Conservation (phyloP, 1,140 invertebrate genomes). For the Diploscapter pachys region DNA sequence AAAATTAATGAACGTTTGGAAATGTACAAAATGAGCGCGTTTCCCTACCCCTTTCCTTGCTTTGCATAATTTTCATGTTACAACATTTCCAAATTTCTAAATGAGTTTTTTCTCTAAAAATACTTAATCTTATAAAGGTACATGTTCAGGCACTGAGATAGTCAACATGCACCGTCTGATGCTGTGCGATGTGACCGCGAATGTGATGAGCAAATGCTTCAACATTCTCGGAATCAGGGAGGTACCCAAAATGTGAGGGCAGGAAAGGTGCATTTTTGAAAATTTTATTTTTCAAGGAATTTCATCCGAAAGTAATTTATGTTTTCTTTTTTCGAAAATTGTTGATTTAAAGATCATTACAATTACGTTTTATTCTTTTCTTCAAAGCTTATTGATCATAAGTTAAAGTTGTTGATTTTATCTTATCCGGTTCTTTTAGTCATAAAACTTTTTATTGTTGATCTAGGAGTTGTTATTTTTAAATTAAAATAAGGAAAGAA, state of each 20-base stretch:
- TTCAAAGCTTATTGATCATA: no score
- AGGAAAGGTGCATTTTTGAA: no score
- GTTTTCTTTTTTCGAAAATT: no score
- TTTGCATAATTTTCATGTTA: neutral
- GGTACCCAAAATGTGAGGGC: conserved; percentile 77
- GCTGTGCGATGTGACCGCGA: conserved; percentile 85
- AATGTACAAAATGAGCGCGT: neutral
- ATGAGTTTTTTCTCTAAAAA: neutral
- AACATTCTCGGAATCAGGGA: conserved; percentile 85
- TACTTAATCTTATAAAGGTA: neutral
- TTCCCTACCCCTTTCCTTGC: neutral
- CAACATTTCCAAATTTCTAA: neutral
- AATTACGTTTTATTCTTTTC: no score
- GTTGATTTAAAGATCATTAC: no score
- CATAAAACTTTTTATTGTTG: no score
- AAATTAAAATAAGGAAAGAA: no score
- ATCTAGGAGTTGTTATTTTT: no score
- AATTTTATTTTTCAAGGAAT: no score
- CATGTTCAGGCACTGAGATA: conserved; percentile 66
- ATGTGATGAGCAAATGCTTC: conserved; percentile 80
- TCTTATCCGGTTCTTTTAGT: no score
- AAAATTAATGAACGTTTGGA: neutral
- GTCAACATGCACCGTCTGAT: conserved; percentile 82
- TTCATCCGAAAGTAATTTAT: no score
- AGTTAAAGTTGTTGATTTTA: no score